A percentile compares a stretch with the other conserved stretches of the same genome.
Evolutionary conservation across 2,797 vertebrate genomes (phyloP).

Genomic region (Malurus splendens): DNA sequence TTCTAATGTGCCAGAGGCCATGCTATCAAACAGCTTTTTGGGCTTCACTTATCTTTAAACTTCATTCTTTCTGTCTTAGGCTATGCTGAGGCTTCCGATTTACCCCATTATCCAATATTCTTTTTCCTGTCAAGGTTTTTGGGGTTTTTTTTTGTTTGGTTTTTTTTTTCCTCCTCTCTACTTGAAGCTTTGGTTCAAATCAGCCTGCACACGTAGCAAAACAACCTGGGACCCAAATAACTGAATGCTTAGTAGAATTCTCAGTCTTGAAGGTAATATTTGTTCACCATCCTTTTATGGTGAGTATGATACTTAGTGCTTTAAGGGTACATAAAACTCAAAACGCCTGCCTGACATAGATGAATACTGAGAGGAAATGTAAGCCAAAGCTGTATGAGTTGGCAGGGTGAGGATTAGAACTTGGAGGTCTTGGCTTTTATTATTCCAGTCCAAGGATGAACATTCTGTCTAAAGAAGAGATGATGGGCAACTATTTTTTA

Average conservation of each 20-base stretch:
- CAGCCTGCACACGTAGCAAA: background rate
- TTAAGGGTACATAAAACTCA: background rate
- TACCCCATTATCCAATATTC: background rate
- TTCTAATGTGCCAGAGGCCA: background rate
- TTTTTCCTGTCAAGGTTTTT: background rate
- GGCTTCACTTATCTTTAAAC: background rate
- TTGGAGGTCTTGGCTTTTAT: background rate
- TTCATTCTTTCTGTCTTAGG: background rate
- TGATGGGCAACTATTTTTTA: background rate
- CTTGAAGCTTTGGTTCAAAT: background rate
- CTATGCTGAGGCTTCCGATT: background rate
- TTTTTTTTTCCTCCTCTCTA: background rate
- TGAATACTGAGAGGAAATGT: background rate
- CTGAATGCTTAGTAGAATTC: background rate
- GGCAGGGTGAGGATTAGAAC: background rate
- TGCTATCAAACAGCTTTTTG: background rate
- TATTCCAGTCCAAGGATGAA: background rate
- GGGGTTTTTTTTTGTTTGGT: background rate
- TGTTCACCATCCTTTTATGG: background rate
- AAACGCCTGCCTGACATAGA: background rate
- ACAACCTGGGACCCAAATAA: background rate
- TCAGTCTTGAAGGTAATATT: background rate
- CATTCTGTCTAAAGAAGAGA: background rate
- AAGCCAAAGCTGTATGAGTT: background rate
- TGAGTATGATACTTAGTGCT: background rate